A percentile compares a stretch with the other conserved stretches of the same genome.
Conservation (phyloP, 1,140 invertebrate species). For the Lethocerus indicus region DNA sequence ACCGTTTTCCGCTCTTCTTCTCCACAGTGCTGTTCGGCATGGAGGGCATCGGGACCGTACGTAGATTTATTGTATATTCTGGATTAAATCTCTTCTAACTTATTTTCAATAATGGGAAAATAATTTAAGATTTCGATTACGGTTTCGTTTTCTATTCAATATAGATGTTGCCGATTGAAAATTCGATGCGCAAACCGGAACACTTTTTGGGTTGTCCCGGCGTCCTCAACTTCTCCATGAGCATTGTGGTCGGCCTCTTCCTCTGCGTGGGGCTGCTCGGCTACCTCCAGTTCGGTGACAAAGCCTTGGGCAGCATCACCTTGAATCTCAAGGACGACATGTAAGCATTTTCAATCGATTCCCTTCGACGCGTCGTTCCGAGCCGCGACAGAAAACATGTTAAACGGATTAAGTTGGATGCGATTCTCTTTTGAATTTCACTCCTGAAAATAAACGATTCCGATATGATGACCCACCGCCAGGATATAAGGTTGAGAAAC, state of each 20-base stretch:
- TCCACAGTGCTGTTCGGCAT: constrained; percentile 57
- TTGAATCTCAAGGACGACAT: constrained; percentile 50
- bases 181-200: constrained; percentile 68
- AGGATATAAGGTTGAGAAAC: no score
- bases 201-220: constrained; percentile 65
- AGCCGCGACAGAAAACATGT: not conserved
- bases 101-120: constrained; percentile 2
- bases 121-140: not conserved
- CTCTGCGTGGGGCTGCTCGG: constrained; percentile 78
- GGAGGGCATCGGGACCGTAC: constrained; percentile 55
- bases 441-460: constrained; percentile 33
- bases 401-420: not conserved
- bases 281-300: constrained; percentile 56
- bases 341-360: constrained; percentile 30
- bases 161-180: constrained; percentile 44
- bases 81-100: not conserved
- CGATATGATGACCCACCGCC: not conserved
- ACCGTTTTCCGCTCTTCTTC: constrained; percentile 18
- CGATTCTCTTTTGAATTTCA: constrained; percentile 19
- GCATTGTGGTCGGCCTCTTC: constrained; percentile 62
- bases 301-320: constrained; percentile 48
- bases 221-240: constrained; percentile 75
- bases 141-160: not conserved
- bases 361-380: no score
- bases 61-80: not conserved